phyloP scores from a whole-genome alignment of 2,888 invertebrate species.

The Mycalesis mineus region DNA sequence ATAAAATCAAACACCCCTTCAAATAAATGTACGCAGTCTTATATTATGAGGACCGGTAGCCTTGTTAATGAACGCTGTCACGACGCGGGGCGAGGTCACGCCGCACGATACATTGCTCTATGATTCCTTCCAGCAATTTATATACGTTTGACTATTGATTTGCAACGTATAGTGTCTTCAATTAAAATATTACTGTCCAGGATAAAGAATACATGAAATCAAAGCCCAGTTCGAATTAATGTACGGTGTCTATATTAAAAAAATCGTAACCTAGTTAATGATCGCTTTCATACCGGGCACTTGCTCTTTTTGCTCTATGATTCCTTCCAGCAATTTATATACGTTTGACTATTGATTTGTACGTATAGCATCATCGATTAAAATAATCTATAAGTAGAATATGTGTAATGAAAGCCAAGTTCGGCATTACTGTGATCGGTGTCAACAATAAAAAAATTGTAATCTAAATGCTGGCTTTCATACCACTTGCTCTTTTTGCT shows the following conservation, averaged over 20 bases:
- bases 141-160: background rate
- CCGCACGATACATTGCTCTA: conserved; percentile 36
- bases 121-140: conserved; percentile 22
- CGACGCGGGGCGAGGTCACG: conserved; percentile 53
- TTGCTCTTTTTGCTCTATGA: conserved; percentile 43
- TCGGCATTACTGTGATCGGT: background rate
- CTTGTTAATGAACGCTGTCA: conserved; percentile 67
- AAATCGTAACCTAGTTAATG: conserved; percentile 71
- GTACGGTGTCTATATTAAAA: conserved; percentile 35
- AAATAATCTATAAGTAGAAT: no score
- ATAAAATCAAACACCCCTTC: background rate
- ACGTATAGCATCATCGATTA: background rate
- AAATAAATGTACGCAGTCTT: background rate
- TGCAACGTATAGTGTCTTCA: background rate
- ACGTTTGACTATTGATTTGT: background rate
- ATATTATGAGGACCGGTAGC: conserved; percentile 56
- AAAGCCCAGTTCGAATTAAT: background rate
- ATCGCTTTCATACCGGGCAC: conserved; percentile 47
- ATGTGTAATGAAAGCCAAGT: background rate
- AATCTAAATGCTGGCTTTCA: conserved; percentile 64
- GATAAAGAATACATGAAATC: no score
- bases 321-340: conserved; percentile 19
- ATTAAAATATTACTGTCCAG: background rate
- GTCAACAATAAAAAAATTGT: conserved; percentile 50
- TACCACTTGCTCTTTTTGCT: conserved; percentile 47